A percentile compares a stretch with the other conserved stretches of the same genome.
These are phyloP conservation scores for Ptyas mucosa DNA, from an alignment of 2,113 vertebrate genomes.

Conservation along the genomic window DNA sequence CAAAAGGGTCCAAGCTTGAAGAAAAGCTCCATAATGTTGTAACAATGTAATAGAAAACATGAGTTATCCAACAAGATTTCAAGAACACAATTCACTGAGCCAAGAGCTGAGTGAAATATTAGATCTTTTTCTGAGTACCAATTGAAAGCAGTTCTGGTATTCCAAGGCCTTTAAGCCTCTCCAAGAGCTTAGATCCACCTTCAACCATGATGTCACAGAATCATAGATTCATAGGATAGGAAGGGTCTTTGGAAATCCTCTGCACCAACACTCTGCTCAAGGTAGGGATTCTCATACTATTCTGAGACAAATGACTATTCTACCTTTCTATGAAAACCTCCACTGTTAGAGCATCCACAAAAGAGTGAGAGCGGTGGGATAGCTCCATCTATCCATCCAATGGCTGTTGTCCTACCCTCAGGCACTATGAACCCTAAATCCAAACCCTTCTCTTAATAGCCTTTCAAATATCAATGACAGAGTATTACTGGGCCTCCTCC, in stretches of 20 bases:
- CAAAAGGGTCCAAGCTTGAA: background rate
- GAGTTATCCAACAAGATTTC: constrained; percentile 45
- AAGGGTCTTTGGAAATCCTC: background rate
- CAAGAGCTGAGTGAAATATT: constrained; percentile 10
- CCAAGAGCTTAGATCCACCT: background rate
- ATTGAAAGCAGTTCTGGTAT: constrained; percentile 23
- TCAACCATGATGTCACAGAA: background rate
- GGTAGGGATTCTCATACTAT: background rate
- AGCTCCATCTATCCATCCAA: background rate
- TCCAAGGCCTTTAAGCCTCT: constrained; percentile 26
- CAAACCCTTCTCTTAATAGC: background rate
- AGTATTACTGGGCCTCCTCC: background rate
- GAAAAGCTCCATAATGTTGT: constrained; percentile 7
- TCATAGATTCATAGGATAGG: background rate
- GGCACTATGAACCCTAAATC: background rate
- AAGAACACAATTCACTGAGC: constrained; percentile 49
- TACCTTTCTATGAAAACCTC: background rate
- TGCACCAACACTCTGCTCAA: background rate
- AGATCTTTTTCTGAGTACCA: constrained; percentile 41
- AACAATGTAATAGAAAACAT: constrained; percentile 46
- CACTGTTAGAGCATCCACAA: background rate
- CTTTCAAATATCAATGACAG: background rate
- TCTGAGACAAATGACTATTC: background rate
- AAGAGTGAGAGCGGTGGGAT: background rate
- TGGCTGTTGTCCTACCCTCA: background rate